A percentile compares a stretch with the other conserved stretches of the same genome.
phyloP scores from a whole-genome alignment of 2,888 invertebrate species.

The Argyresthia albistria region DNA sequence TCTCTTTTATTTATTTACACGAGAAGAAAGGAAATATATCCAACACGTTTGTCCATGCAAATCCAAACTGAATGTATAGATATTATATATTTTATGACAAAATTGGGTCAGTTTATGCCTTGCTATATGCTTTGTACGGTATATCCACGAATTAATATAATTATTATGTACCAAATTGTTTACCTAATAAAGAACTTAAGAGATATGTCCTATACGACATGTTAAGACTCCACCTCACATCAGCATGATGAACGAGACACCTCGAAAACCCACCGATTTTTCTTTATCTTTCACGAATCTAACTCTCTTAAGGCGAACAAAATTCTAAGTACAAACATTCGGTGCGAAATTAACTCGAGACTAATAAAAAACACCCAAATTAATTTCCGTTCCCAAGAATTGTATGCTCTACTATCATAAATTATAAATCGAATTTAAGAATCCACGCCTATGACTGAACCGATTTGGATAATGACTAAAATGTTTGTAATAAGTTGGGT shows the following conservation, averaged over 20 bases:
- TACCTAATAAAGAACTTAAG: too few relatives aligned
- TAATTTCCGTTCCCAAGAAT: slow-evolving; percentile 18
- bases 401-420: too few relatives aligned
- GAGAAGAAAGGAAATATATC: slow-evolving; percentile 13
- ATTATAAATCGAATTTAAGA: slow-evolving; percentile 6
- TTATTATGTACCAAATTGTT: too few relatives aligned
- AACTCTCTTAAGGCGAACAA: slow-evolving; percentile 24
- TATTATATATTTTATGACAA: too few relatives aligned
- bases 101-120: background rate
- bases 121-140: slow-evolving; percentile 12
- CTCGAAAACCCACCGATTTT: too few relatives aligned
- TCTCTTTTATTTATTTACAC: slow-evolving; percentile 46
- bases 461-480: background rate
- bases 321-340: slow-evolving; percentile 29
- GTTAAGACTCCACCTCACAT: too few relatives aligned
- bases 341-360: slow-evolving; percentile 14
- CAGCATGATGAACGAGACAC: too few relatives aligned
- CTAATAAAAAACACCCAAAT: slow-evolving; percentile 17
- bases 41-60: background rate
- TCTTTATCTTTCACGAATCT: slow-evolving; percentile 13
- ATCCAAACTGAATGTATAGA: too few relatives aligned
- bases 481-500: too few relatives aligned
- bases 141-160: too few relatives aligned
- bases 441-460: slow-evolving; percentile 1
- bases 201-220: too few relatives aligned